phyloP scores from a whole-genome alignment of 2,797 vertebrate genomes.

The Melanogrammus aeglefinus region DNA sequence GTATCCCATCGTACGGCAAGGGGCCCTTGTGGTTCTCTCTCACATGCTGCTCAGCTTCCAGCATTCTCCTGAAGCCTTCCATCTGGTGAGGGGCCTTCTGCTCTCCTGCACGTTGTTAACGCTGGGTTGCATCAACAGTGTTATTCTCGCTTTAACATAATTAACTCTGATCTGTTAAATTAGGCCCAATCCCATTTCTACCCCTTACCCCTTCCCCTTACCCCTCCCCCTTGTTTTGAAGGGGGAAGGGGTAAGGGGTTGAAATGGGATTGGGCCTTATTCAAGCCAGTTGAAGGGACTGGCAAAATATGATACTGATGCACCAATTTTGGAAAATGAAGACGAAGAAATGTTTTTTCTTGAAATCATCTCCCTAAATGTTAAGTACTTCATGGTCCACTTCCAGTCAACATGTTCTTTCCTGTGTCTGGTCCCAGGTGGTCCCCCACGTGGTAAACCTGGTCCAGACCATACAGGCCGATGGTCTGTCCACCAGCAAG shows the following conservation, averaged over 20 bases:
- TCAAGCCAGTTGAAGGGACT: neutral
- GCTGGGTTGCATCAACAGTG: neutral
- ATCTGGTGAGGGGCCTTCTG: conserved; percentile 82
- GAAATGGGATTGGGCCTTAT: too few species aligned
- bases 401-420: neutral
- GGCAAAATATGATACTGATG: too few species aligned
- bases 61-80: conserved; percentile 98
- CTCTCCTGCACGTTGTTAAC: conserved; percentile 6
- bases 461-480: conserved; percentile 83
- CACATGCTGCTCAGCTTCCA: conserved; percentile 99
- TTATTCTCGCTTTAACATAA: neutral
- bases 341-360: neutral
- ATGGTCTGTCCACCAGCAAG: conserved; percentile 86
- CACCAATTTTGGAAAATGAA: too few species aligned
- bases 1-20: conserved; percentile 96
- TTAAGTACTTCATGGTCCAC: neutral
- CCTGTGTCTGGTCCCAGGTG: conserved; percentile 69
- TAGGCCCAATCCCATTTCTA: too few species aligned
- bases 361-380: neutral
- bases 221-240: too few species aligned
- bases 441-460: conserved; percentile 87
- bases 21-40: conserved; percentile 92
- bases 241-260: too few species aligned
- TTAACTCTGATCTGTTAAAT: neutral
- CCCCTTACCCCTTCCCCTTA: too few species aligned